Conservation (phyloP, 92 coral and sea anemone species). For the Virgularia gustaviana region DNA sequence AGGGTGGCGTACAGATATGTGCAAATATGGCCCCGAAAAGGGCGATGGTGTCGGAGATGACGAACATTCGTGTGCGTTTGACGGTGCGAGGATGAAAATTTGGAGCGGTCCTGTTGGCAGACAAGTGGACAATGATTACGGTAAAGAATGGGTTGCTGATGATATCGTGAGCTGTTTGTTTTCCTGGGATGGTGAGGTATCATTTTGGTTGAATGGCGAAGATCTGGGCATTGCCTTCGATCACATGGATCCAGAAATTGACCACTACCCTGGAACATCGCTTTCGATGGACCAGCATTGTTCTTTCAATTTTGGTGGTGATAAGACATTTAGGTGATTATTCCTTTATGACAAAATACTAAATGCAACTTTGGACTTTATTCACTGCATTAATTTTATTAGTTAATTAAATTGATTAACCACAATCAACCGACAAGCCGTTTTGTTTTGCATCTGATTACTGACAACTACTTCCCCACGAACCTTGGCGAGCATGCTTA, state of each 20-base stretch:
- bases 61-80: slow-evolving; percentile 86
- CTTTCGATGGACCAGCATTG: slow-evolving; percentile 98
- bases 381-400: no score
- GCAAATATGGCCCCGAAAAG: slow-evolving; percentile 84
- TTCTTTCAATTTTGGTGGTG: slow-evolving; percentile 78
- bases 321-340: slow-evolving; percentile 73
- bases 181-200: slow-evolving; percentile 90
- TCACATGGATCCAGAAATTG: slow-evolving; percentile 60
- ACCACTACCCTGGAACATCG: slow-evolving; percentile 91
- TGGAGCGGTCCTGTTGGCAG: slow-evolving; percentile 93
- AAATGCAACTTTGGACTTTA: no score
- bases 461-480: no score
- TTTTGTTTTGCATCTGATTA: no score
- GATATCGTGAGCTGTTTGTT: slow-evolving; percentile 87
- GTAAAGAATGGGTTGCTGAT: slow-evolving; percentile 76
- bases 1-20: slow-evolving; percentile 52
- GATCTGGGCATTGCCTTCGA: slow-evolving; percentile 87
- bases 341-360: background rate
- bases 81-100: slow-evolving; percentile 92
- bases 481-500: no score
- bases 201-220: slow-evolving; percentile 88
- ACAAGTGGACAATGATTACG: slow-evolving; percentile 85
- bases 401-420: no score
- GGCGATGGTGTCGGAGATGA: slow-evolving; percentile 99
- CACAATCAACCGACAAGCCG: no score